Evolutionary conservation across 2,113 vertebrate species (phyloP).

Genomic region (Mastomys coucha): DNA sequence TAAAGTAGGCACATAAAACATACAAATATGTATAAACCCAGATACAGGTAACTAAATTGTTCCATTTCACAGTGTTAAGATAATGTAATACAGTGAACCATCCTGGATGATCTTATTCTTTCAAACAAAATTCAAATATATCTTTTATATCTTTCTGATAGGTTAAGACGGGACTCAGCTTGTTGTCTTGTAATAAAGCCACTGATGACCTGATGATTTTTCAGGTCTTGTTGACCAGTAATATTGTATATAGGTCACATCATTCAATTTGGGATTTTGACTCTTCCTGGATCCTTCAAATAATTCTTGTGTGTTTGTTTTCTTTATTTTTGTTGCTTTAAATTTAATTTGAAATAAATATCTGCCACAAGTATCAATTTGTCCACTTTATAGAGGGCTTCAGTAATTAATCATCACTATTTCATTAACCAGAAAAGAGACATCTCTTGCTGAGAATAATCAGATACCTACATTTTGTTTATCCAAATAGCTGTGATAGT

Average conservation of each 20-base stretch:
- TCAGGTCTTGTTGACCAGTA: background rate
- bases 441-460: background rate
- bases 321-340: background rate
- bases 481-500: background rate
- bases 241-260: background rate
- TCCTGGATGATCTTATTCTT: conserved; percentile 27
- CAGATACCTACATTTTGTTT: background rate
- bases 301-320: background rate
- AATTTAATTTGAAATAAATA: background rate
- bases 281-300: background rate
- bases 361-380: background rate
- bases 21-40: conserved; percentile 47
- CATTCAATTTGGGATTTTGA: background rate
- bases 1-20: conserved; percentile 64
- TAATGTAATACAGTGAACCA: conserved; percentile 58
- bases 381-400: background rate
- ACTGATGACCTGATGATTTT: background rate
- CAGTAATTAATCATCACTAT: background rate
- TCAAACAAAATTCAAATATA: conserved; percentile 60
- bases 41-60: conserved; percentile 49
- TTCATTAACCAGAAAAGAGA: background rate
- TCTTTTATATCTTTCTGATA: conserved; percentile 64
- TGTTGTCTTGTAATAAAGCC: conserved; percentile 57
- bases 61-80: conserved; percentile 61
- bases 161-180: conserved; percentile 53